phyloP scores from a whole-genome alignment of 2,113 vertebrate species.

The Prunella fulvescens region DNA sequence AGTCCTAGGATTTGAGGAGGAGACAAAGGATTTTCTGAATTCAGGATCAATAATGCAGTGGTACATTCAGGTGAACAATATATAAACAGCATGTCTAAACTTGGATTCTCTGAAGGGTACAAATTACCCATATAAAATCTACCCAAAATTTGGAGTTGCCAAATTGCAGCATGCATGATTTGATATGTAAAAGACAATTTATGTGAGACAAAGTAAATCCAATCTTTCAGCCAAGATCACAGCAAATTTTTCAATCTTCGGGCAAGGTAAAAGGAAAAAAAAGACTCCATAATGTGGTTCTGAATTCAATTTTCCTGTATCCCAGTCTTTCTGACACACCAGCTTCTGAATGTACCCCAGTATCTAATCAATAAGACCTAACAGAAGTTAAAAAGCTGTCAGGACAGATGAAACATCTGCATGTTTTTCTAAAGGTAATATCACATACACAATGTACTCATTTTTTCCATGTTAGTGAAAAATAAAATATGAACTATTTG shows the following conservation, averaged over 20 bases:
- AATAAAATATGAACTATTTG: neutral
- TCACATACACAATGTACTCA: fast-evolving
- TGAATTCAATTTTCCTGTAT: neutral
- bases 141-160: neutral
- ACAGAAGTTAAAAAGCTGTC: neutral
- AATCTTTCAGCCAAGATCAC: neutral
- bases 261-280: neutral
- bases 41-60: neutral
- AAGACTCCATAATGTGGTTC: neutral
- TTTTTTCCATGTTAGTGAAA: neutral
- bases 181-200: neutral
- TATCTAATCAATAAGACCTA: neutral
- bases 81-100: neutral
- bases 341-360: neutral
- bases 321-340: neutral
- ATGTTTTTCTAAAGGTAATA: neutral
- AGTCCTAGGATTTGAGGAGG: neutral
- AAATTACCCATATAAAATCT: neutral
- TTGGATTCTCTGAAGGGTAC: neutral
- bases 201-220: neutral
- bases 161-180: neutral
- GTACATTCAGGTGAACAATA: neutral
- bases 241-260: neutral
- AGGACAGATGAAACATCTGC: neutral
- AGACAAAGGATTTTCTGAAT: neutral